Percentiles rank a stretch among this genome's conserved stretches.
Conservation (phyloP, 2,888 invertebrate genomes). For the Drosophila kuntzei region DNA sequence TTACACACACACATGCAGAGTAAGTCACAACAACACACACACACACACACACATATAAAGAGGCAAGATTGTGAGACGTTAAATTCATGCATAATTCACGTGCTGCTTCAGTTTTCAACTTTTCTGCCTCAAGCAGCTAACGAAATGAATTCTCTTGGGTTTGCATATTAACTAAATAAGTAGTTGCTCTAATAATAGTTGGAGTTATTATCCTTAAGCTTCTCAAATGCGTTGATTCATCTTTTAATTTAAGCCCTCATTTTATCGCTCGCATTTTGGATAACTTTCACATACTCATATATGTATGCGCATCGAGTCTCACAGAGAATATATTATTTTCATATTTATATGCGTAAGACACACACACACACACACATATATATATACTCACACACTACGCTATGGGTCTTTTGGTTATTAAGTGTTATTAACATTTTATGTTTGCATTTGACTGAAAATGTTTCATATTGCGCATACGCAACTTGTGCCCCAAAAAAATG, state of each 20-base stretch:
- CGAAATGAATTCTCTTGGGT: neutral
- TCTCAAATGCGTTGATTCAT: constrained; percentile 31
- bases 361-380: neutral
- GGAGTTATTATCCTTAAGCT: constrained; percentile 9
- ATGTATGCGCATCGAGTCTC: neutral
- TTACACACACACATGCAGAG: constrained; percentile 21
- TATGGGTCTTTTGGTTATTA: constrained; percentile 31
- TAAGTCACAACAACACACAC: constrained; percentile 9
- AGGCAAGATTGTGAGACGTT: constrained; percentile 5
- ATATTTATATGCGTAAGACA: constrained; percentile 20
- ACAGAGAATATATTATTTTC: constrained; percentile 12
- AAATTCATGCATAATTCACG: constrained; percentile 64
- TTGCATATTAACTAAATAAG: constrained; percentile 19
- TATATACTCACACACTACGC: neutral
- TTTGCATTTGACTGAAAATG: constrained; percentile 35
- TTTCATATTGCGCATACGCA: constrained; percentile 50
- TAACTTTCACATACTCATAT: neutral
- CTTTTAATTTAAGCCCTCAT: constrained; percentile 46
- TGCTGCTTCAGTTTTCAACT: constrained; percentile 42
- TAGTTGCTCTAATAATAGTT: constrained; percentile 13
- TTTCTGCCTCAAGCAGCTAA: constrained; percentile 25
- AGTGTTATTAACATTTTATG: constrained; percentile 63
- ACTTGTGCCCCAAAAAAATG: constrained; percentile 23
- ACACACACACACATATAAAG: constrained; percentile 4
- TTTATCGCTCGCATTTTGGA: constrained; percentile 28